phyloP scores from a whole-genome alignment of 2,113 vertebrate genomes.

The Saccopteryx bilineata region DNA sequence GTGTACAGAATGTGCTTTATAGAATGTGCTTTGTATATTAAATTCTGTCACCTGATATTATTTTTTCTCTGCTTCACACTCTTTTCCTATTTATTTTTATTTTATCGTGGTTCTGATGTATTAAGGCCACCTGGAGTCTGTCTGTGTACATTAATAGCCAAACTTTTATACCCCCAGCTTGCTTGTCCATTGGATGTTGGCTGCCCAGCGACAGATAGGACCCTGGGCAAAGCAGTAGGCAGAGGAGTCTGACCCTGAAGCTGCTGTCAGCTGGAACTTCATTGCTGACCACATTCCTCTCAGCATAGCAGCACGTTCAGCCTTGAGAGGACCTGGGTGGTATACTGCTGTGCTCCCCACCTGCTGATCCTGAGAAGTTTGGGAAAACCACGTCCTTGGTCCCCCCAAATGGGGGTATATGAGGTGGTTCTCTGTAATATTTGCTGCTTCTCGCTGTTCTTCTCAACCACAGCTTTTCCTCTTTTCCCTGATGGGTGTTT shows the following conservation, averaged over 20 bases:
- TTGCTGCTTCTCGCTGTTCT: constrained; percentile 43
- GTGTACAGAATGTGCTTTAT: background rate
- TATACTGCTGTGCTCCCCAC: background rate
- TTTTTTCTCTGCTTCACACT: background rate
- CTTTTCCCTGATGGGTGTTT: constrained; percentile 83
- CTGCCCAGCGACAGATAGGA: background rate
- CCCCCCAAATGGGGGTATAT: background rate
- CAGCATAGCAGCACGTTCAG: background rate
- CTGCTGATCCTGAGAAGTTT: background rate
- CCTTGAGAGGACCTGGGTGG: background rate
- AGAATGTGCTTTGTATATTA: constrained; percentile 36
- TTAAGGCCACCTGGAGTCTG: background rate
- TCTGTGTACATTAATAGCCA: background rate
- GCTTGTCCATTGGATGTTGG: background rate
- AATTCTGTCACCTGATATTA: background rate
- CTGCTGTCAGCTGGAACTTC: background rate
- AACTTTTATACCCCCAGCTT: background rate
- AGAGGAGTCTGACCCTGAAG: background rate
- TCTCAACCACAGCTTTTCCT: constrained; percentile 67
- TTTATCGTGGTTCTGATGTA: constrained; percentile 8
- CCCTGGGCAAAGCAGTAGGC: background rate
- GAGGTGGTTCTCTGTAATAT: background rate
- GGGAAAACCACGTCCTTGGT: background rate
- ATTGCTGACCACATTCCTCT: background rate
- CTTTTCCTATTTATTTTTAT: background rate